Evolutionary conservation across 2,888 invertebrate genomes (phyloP).

Genomic region (Periphyllus acericola): DNA sequence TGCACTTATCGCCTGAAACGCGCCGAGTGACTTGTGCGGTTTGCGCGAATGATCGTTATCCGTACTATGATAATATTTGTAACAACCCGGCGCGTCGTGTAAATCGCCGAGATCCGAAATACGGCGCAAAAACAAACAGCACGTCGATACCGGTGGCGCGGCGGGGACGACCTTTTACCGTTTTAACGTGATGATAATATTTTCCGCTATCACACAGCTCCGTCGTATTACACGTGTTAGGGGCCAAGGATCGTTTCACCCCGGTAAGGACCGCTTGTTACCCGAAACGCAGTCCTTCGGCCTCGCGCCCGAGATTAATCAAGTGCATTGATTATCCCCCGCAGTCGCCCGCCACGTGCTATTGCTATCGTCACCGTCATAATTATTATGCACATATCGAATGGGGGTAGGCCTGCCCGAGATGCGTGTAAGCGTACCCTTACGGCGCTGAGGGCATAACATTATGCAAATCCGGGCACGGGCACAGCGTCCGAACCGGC

Average conservation of each 20-base stretch:
- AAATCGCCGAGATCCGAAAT: not conserved
- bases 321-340: not conserved
- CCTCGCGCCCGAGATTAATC: not conserved
- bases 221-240: no score
- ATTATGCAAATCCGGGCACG: no score
- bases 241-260: no score
- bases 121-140: no score
- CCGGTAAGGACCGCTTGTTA: not conserved
- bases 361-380: not conserved
- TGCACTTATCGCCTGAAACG: no score
- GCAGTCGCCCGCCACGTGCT: not conserved
- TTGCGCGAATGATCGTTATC: no score
- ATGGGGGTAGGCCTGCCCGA: not conserved
- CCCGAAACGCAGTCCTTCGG: not conserved
- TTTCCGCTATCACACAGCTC: not conserved
- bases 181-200: not conserved
- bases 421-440: not conserved
- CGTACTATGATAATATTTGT: not conserved
- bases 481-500: no score
- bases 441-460: no score
- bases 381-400: not conserved
- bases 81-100: not conserved
- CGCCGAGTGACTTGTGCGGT: no score
- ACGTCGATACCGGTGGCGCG: not conserved
- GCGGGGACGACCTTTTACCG: not conserved